Evolutionary conservation across 2,888 invertebrate genomes (phyloP).

Genomic region (Phengaris alcon): DNA sequence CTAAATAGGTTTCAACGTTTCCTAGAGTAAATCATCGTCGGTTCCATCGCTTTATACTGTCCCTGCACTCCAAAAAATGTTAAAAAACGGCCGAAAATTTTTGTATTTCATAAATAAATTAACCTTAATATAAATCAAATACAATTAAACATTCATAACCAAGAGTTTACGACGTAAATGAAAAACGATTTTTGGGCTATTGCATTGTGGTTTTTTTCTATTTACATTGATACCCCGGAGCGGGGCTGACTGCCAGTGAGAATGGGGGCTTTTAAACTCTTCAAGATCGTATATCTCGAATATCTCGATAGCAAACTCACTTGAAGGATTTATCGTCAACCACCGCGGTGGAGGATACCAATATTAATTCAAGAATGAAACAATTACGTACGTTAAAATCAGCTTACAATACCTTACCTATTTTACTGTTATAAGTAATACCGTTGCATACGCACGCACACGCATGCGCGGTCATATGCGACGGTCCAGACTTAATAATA

Average conservation of each 20-base stretch:
- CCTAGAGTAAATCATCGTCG: constrained; percentile 69
- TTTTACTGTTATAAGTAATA: constrained; percentile 69
- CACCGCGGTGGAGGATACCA: constrained; percentile 48
- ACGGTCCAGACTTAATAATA: constrained; percentile 64
- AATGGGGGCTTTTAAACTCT: neutral
- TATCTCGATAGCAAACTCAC: neutral
- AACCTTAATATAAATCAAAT: constrained; percentile 48
- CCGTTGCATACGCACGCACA: constrained; percentile 52
- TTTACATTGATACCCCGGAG: constrained; percentile 57
- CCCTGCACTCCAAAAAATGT: constrained; percentile 63
- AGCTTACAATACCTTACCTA: constrained; percentile 77
- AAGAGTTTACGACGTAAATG: constrained; percentile 60
- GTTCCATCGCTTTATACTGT: constrained; percentile 61
- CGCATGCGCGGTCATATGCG: constrained; percentile 44
- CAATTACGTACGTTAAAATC: constrained; percentile 76
- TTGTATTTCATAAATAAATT: constrained; percentile 63
- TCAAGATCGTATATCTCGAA: neutral
- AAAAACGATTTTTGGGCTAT: constrained; percentile 75
- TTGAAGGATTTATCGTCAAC: constrained; percentile 33
- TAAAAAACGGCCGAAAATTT: constrained; percentile 66
- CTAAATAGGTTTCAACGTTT: constrained; percentile 63
- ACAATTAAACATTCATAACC: constrained; percentile 52
- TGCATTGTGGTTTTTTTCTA: constrained; percentile 70
- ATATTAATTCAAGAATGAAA: constrained; percentile 76
- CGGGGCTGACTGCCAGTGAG: constrained; percentile 39